phyloP scores from a whole-genome alignment of 2,797 vertebrate species.

The Lagocephalus sceleratus region DNA sequence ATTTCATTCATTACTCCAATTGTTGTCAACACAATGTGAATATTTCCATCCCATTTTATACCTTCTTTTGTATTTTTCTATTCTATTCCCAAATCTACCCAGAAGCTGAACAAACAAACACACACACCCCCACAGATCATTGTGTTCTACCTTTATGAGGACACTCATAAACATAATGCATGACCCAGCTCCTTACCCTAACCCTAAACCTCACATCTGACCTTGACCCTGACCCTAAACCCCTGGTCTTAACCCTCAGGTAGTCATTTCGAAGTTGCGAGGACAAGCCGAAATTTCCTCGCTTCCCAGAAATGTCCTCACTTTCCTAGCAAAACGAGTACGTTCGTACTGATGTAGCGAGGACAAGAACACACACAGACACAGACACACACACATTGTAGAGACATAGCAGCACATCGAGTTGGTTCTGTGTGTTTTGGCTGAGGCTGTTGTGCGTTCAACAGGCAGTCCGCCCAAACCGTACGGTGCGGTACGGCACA shows the following conservation, averaged over 20 bases:
- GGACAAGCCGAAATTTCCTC: too few species aligned
- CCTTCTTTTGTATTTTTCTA: slow-evolving; percentile 35
- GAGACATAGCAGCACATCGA: slow-evolving; percentile 47
- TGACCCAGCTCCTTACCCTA: too few species aligned
- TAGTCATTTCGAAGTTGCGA: too few species aligned
- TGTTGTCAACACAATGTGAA: slow-evolving; percentile 5
- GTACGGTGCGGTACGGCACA: slow-evolving; percentile 68
- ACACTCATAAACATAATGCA: too few species aligned
- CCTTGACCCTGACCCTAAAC: too few species aligned
- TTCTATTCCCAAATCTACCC: slow-evolving; percentile 40
- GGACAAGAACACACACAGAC: slow-evolving; percentile 3
- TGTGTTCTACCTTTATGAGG: neutral
- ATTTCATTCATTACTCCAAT: slow-evolving; percentile 36
- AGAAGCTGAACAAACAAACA: slow-evolving; percentile 17
- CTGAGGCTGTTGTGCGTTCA: slow-evolving; percentile 64
- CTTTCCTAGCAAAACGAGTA: too few species aligned
- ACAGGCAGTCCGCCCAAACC: slow-evolving; percentile 69
- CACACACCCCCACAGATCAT: slow-evolving; percentile 9
- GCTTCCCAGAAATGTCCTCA: too few species aligned
- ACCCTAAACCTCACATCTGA: too few species aligned
- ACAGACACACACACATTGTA: slow-evolving; percentile 18
- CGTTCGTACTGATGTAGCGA: neutral
- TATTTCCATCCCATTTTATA: slow-evolving; percentile 8
- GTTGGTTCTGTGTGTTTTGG: slow-evolving; percentile 73
- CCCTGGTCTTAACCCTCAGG: too few species aligned